Base-by-base conservation (phyloP, 2,888 invertebrate species). In the Koerneria pararmatus region DNA sequence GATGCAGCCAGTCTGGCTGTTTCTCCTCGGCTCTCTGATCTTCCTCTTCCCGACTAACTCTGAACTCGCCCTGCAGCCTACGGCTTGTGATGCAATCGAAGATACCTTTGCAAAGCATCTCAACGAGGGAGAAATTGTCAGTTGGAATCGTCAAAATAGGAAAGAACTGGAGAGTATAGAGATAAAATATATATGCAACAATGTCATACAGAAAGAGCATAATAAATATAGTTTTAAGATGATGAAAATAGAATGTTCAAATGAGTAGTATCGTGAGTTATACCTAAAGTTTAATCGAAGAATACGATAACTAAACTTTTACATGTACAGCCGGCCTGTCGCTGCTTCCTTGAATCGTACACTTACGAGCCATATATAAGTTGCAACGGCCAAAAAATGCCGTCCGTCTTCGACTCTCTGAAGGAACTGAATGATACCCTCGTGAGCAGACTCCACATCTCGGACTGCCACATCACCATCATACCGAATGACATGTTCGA, bases 401-500 rank as follows among this genome's bases (percentile, higher is more conserved):
- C 74, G 15, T 49, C 73, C 1, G 59, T 81, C 19, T 71, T 70
- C 71, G 69, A 68, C 8, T 69, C 77, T 22, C 68, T 80, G 29
- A 57, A 62, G 32, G 60, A 72, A 1, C 65, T 82, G 41, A 80
- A 80, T 65, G 72, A 72, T n/a, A 77, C 71, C 24, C 37, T 46
- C 3, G 49, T 81, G 24, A 69, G 73, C 27, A 67, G 69, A 24
- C 49, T 81, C 57, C 71, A 69, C 46, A 74, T 81, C 51, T 78
- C 78, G 75, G 72, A 80, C 57, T 71, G 76, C 11, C 60, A 69
- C 5, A 66, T 77, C 22, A 75, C 73, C 54, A 72, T 74, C 41
- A 51, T 82, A 22, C 78, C 80, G 6, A 64, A 46, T 29, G 75
- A 79, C 49, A 70, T 82, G 66, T 78, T 81, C 54, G 69, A 70